These are phyloP conservation scores for Parnassius glacialis DNA, from an alignment of 2,888 invertebrate species.

Conservation along the genomic window DNA sequence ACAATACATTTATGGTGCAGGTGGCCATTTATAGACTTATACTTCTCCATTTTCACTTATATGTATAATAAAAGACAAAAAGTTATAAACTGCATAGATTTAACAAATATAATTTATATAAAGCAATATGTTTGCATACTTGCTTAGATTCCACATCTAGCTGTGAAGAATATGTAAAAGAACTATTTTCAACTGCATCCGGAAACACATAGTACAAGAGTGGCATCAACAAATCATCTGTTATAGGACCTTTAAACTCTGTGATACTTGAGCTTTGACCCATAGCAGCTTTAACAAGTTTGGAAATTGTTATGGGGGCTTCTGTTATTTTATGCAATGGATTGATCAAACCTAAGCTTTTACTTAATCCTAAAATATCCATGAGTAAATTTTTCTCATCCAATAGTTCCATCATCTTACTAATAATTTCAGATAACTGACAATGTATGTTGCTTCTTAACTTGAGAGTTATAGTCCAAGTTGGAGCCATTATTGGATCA, in stretches of 20 bases:
- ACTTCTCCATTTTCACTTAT: too few species aligned
- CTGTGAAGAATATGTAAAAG: conserved; percentile 75
- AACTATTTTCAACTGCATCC: conserved; percentile 87
- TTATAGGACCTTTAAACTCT: conserved; percentile 87
- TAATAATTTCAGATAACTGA: conserved; percentile 88
- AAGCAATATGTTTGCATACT: conserved; percentile 39
- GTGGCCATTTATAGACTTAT: too few species aligned
- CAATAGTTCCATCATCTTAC: conserved; percentile 85
- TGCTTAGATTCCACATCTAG: conserved; percentile 72
- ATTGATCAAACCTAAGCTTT: conserved; percentile 75
- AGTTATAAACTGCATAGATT: too few species aligned
- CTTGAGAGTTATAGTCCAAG: conserved; percentile 87
- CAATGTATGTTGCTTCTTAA: conserved; percentile 86
- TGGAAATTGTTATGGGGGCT: conserved; percentile 86
- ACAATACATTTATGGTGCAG: too few species aligned
- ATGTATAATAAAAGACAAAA: too few species aligned
- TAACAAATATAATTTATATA: not conserved
- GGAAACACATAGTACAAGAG: conserved; percentile 93
- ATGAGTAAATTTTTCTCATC: conserved; percentile 71
- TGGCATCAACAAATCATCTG: conserved; percentile 87
- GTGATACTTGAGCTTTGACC: conserved; percentile 76
- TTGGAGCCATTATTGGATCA: conserved; percentile 88
- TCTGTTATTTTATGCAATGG: conserved; percentile 88
- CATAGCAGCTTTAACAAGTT: conserved; percentile 76
- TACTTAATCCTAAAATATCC: conserved; percentile 72